Conservation (phyloP, 2,888 invertebrate species). For the Drosophila suboccidentalis region DNA sequence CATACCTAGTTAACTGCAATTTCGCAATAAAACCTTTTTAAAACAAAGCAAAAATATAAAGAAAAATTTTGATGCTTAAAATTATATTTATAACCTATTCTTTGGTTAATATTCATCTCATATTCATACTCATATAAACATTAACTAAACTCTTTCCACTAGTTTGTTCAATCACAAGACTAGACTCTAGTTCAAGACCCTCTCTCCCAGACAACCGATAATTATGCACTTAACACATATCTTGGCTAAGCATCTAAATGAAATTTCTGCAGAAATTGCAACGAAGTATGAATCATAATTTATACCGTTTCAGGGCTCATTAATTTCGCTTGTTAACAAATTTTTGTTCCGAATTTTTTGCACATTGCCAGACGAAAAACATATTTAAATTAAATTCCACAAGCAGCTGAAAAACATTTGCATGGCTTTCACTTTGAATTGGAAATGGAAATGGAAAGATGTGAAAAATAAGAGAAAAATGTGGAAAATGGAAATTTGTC, state of each 20-base stretch:
- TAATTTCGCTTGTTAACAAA: constrained; percentile 75
- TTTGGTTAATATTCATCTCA: not conserved
- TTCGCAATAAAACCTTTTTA: too few species aligned
- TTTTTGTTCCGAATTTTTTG: constrained; percentile 35
- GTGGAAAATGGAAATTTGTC: constrained; percentile 69
- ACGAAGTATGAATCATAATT: constrained; percentile 36
- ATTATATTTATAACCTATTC: not conserved
- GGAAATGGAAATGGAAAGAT: constrained; percentile 33
- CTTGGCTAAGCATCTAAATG: constrained; percentile 65
- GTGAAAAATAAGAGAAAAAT: not conserved
- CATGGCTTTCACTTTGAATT: constrained; percentile 75
- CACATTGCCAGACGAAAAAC: constrained; percentile 37
- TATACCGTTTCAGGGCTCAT: constrained; percentile 69
- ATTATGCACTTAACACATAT: constrained; percentile 78
- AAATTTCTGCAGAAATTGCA: constrained; percentile 36
- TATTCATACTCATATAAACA: not conserved
- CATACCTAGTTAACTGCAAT: too few species aligned
- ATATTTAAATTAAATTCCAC: constrained; percentile 23
- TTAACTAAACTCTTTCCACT: not conserved
- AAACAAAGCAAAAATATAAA: too few species aligned
- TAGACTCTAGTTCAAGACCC: not conserved
- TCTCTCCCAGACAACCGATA: constrained; percentile 29
- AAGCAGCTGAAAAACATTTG: constrained; percentile 74
- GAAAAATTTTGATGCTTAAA: too few species aligned
- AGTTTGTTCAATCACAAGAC: not conserved